phyloP scores from a whole-genome alignment of 64 coral and sea anemone species.

The Stylophora pistillata region DNA sequence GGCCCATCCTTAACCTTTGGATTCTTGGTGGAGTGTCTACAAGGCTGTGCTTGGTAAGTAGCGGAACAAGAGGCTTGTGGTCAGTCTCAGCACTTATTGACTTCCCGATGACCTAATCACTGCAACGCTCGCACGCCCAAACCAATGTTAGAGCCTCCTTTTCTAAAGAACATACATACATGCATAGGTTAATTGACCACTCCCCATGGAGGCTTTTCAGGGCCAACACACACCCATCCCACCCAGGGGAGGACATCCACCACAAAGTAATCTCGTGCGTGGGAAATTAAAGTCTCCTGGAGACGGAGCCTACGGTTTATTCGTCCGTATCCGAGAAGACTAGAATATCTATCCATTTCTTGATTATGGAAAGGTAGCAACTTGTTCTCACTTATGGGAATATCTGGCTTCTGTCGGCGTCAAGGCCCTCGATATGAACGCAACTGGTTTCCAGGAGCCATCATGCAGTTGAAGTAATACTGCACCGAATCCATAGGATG shows the following conservation, averaged over 20 bases:
- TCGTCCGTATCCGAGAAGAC: too few species aligned
- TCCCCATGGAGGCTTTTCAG: too few species aligned
- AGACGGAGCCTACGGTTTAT: too few species aligned
- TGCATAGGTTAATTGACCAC: too few species aligned
- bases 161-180: too few species aligned
- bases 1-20: constrained; percentile 38
- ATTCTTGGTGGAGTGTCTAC: constrained; percentile 27
- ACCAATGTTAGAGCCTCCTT: constrained; percentile 30
- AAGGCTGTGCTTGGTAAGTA: neutral
- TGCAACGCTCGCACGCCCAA: constrained; percentile 55
- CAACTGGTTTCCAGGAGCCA: constrained; percentile 44
- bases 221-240: too few species aligned
- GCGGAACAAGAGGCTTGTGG: constrained; percentile 50
- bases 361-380: too few species aligned
- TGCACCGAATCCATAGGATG: constrained; percentile 41
- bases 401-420: constrained; percentile 44
- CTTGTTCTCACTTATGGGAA: too few species aligned
- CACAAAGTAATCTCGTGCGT: too few species aligned
- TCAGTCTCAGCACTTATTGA: constrained; percentile 17
- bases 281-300: too few species aligned
- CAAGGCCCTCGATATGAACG: constrained; percentile 55
- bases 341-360: too few species aligned
- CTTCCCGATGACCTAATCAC: constrained; percentile 47
- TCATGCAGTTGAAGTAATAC: constrained; percentile 39
- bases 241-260: too few species aligned